These are phyloP conservation scores for Australoheros facetus DNA, from an alignment of 2,797 vertebrate species.

Conservation along the genomic window DNA sequence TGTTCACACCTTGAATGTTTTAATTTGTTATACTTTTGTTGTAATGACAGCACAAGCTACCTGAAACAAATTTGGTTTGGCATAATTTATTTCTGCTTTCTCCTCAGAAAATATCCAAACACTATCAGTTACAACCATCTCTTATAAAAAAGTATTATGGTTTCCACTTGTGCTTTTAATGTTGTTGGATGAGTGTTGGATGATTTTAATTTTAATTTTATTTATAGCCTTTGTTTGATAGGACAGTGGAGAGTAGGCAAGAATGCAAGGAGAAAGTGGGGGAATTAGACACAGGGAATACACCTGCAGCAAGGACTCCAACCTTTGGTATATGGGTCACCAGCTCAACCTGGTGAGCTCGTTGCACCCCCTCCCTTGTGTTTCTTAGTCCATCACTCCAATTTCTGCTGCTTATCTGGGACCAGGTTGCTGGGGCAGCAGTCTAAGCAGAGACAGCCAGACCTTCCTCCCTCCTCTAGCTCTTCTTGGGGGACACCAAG, in stretches of 20 bases:
- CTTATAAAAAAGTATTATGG: not conserved
- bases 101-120: not conserved
- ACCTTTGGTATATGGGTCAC: not conserved
- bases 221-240: not conserved
- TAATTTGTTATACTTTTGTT: not conserved
- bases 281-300: not conserved
- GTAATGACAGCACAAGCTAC: not conserved
- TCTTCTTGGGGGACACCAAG: no score
- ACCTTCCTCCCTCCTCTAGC: no score
- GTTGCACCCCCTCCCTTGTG: not conserved
- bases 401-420: no score
- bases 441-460: no score
- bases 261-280: not conserved
- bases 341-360: not conserved
- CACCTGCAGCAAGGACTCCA: not conserved
- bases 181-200: not conserved
- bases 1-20: not conserved
- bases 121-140: not conserved
- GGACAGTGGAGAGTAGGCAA: not conserved
- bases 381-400: no score
- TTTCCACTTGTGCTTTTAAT: not conserved
- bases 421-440: no score
- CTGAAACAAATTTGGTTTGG: not conserved
- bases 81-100: not conserved
- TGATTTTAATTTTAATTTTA: not conserved